phyloP scores from a whole-genome alignment of 2,113 vertebrate genomes.

The Ailuropoda melanoleuca region DNA sequence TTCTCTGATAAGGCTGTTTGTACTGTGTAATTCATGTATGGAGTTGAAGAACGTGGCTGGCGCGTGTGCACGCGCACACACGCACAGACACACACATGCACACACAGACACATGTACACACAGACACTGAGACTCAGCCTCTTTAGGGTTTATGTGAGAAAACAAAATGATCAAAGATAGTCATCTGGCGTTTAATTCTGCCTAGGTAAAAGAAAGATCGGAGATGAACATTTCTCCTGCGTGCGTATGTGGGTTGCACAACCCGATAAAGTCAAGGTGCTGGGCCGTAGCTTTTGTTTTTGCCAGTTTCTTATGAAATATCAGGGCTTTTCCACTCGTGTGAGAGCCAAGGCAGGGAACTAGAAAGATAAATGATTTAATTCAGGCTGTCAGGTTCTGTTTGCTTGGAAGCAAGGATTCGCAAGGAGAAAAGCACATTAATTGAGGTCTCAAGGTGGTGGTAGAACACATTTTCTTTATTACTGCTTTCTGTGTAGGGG shows the following conservation, averaged over 20 bases:
- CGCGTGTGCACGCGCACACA: fast-evolving
- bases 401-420: slow-evolving; percentile 72
- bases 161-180: neutral
- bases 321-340: slow-evolving; percentile 2
- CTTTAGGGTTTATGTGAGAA: neutral
- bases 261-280: neutral
- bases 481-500: slow-evolving; percentile 63
- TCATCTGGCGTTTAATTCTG: neutral
- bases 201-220: neutral
- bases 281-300: neutral
- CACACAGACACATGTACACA: neutral
- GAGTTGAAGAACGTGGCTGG: neutral
- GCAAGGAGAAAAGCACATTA: slow-evolving; percentile 70
- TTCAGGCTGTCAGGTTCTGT: slow-evolving; percentile 75
- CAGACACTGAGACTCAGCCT: neutral
- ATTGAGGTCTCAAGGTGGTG: slow-evolving; percentile 77
- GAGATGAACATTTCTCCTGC: neutral
- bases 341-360: slow-evolving; percentile 62
- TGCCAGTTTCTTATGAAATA: slow-evolving; percentile 57
- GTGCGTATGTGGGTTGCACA: neutral
- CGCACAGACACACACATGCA: neutral
- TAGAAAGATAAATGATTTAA: slow-evolving; percentile 79
- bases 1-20: slow-evolving; percentile 16
- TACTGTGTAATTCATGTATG: neutral
- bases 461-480: slow-evolving; percentile 73